Percentiles rank a stretch among this genome's conserved stretches.
phyloP scores from a whole-genome alignment of 2,113 vertebrate species.

The Pogona vitticeps region DNA sequence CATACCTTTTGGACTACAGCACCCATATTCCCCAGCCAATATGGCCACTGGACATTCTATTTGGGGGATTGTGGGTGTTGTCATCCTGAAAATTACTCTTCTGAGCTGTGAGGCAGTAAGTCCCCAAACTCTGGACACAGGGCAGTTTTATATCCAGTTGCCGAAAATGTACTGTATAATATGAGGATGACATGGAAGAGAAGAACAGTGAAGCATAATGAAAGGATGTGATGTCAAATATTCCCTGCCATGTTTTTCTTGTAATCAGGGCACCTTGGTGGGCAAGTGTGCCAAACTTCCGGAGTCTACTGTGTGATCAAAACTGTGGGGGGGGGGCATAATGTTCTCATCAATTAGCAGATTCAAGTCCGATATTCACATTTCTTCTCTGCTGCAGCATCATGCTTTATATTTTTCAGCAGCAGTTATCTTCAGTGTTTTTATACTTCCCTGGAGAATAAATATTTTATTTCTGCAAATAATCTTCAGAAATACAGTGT shows the following conservation, averaged over 20 bases:
- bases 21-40: too few species aligned
- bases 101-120: too few species aligned
- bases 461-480: constrained; percentile 67
- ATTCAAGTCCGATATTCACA: constrained; percentile 42
- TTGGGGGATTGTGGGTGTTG: too few species aligned
- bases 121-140: background rate
- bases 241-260: background rate
- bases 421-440: constrained; percentile 63
- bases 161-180: background rate
- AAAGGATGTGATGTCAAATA: background rate
- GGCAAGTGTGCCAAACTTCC: background rate
- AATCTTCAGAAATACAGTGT: constrained; percentile 63
- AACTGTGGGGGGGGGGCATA: background rate
- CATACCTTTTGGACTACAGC: too few species aligned
- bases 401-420: constrained; percentile 55
- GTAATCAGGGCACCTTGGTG: background rate
- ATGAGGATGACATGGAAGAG: background rate
- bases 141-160: background rate
- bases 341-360: constrained; percentile 48
- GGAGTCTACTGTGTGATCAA: background rate
- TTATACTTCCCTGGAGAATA: constrained; percentile 56
- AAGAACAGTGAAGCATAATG: background rate
- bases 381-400: constrained; percentile 42
- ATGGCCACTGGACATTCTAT: too few species aligned
- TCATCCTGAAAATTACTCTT: too few species aligned